A percentile compares a stretch with the other conserved stretches of the same genome.
These are phyloP conservation scores for Tetranychus truncatus DNA, from an alignment of 2,888 invertebrate genomes.

Conservation along the genomic window DNA sequence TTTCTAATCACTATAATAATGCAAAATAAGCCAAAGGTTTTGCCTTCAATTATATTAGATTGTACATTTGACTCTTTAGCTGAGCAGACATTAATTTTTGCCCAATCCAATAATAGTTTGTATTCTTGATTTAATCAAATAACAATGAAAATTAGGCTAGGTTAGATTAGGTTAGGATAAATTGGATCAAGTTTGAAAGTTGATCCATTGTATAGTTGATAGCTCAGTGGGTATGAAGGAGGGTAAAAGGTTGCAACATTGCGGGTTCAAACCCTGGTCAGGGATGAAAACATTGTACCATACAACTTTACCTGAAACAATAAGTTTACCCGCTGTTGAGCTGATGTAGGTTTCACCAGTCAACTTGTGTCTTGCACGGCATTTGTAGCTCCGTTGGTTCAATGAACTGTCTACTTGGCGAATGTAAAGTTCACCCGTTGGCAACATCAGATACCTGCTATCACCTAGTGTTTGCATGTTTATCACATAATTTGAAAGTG, in stretches of 20 bases:
- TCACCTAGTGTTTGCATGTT: constrained; percentile 17
- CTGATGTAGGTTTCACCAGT: constrained; percentile 35
- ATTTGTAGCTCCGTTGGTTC: constrained; percentile 17
- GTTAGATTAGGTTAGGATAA: too few relatives aligned
- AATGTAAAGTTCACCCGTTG: constrained; percentile 51
- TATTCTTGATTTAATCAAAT: too few relatives aligned
- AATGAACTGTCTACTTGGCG: constrained; percentile 36
- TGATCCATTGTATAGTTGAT: too few relatives aligned
- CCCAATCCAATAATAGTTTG: too few relatives aligned
- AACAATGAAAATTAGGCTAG: too few relatives aligned
- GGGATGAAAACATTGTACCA: not conserved
- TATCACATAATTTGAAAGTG: not conserved
- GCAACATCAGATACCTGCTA: constrained; percentile 18
- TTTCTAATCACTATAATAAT: too few relatives aligned
- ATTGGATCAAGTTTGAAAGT: too few relatives aligned
- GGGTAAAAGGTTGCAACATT: not conserved
- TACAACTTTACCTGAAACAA: constrained; percentile 20
- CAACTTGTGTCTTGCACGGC: constrained; percentile 32
- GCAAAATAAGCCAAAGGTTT: too few relatives aligned
- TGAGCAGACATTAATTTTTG: too few relatives aligned
- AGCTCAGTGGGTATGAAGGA: too few relatives aligned
- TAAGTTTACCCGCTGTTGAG: constrained; percentile 17
- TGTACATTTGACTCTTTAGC: too few relatives aligned
- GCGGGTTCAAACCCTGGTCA: not conserved
- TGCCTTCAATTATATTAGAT: too few relatives aligned